Percentiles rank a stretch among this genome's conserved stretches.
phyloP scores from a whole-genome alignment of 1,140 invertebrate genomes.

The Nephila pilipes region DNA sequence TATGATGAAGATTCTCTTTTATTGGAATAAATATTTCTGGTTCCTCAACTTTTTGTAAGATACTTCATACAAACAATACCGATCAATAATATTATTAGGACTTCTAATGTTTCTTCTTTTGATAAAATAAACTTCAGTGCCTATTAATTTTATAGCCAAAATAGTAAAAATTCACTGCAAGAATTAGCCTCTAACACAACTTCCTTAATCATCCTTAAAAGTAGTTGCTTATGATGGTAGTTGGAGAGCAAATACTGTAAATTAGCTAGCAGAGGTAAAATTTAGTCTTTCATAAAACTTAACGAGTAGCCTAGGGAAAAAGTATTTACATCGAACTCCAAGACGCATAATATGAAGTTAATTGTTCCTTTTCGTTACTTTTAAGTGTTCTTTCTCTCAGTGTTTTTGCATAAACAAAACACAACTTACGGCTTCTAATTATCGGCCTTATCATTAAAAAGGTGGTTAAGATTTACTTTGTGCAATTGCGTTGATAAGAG shows the following conservation, averaged over 20 bases:
- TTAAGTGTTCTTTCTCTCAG: not conserved
- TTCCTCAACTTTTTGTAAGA: too few relatives aligned
- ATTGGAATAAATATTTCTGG: too few relatives aligned
- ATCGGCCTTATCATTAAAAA: slow-evolving; percentile 22
- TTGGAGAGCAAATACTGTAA: not conserved
- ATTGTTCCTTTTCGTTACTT: not conserved
- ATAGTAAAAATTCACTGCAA: too few relatives aligned
- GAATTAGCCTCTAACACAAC: too few relatives aligned
- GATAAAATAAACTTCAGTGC: too few relatives aligned
- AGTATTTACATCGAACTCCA: not conserved
- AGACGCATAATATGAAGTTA: slow-evolving; percentile 27
- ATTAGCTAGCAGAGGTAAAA: not conserved
- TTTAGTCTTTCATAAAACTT: slow-evolving; percentile 11
- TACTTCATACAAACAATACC: too few relatives aligned
- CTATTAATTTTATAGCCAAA: too few relatives aligned
- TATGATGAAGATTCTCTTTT: too few relatives aligned
- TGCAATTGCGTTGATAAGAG: not conserved
- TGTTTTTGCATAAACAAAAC: not conserved
- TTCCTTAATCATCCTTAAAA: not conserved
- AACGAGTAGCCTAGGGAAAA: not conserved
- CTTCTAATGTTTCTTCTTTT: too few relatives aligned
- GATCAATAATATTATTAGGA: too few relatives aligned
- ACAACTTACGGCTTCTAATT: slow-evolving; percentile 16
- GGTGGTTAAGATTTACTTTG: slow-evolving; percentile 13
- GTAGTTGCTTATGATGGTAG: not conserved